Evolutionary conservation across 64 coral and sea anemone genomes (phyloP), one percentile per base, ranked within the genome.

Genomic region (Pocillopora damicornis): DNA sequence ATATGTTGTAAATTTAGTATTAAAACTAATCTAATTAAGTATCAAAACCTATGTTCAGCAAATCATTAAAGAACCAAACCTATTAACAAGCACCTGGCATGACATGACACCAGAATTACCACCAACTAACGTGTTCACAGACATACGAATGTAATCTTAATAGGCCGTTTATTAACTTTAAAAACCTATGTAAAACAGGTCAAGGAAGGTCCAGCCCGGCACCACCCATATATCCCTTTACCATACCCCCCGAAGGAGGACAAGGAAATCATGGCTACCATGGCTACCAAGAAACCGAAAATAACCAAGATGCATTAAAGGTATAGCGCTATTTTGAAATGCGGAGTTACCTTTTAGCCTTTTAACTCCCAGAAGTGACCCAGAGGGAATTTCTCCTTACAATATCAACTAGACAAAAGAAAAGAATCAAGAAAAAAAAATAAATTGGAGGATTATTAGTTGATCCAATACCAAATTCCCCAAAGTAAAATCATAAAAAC

Each of bases 191-290:
- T 20, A 22, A 0, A 57, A 38, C 81, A 85, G 81, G 81, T 45
- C 36, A 66, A 56, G 9, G 63, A 72, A 85, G 81, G 64, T 72
- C 81, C 66, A 81, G 82, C 6, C 78, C 68, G 22, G 73, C 89
- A 30, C 89, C 89, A 13, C 89, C 89, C 35, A 86, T 91, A n/a
- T 91, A 91, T 86, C 89, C 89, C 42, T 91, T 86, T 37, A 86
- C 89, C 63, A 91, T 91, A 61, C 89, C 89, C 61, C 89, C 89
- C 67, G 89, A 91, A 61, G 89, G 89, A 51, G 73, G 63, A 64
- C 23, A 79, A 18, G 65, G 71, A 37, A 90, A 60, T 72, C 89
- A 91, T 77, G 74, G 89, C 76, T 91, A 91, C 82, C 57, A 76
- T 67, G 59, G 22, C 6, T 37, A 86, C 25, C 60, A 75, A 61